Conservation (phyloP, 2,797 vertebrate genomes). For the Characodon lateralis region DNA sequence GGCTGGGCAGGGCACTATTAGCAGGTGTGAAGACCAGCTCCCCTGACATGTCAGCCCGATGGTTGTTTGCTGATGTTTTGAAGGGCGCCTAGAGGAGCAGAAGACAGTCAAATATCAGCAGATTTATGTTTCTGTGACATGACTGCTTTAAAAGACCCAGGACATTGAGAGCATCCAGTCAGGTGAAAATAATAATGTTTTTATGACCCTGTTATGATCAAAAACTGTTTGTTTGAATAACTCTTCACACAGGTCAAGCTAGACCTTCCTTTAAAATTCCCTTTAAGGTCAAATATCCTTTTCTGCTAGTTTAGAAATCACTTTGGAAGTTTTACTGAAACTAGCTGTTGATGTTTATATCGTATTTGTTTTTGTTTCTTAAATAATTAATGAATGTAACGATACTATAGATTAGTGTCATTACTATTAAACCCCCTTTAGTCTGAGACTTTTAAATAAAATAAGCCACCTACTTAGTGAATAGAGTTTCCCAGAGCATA, state of each 20-base stretch:
- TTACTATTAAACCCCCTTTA: neutral
- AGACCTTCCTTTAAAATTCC: neutral
- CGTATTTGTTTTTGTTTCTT: neutral
- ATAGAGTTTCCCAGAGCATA: neutral
- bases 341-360: neutral
- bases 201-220: neutral
- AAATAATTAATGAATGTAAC: neutral
- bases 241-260: no score
- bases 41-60: constrained; percentile 78
- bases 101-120: constrained; percentile 9
- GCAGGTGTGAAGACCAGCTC: constrained; percentile 83
- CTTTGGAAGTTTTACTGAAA: neutral
- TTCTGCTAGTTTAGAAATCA: neutral
- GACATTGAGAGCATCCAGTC: neutral
- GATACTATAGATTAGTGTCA: neutral
- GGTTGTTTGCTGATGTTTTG: constrained; percentile 77
- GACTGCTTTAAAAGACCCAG: neutral
- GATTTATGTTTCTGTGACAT: neutral
- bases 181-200: neutral
- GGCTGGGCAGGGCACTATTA: constrained; percentile 79
- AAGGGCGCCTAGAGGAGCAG: constrained; percentile 78
- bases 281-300: neutral
- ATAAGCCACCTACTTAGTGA: neutral
- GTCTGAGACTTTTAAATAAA: neutral
- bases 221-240: neutral